Evolutionary conservation across 2,797 vertebrate genomes (phyloP).

Genomic region (Sandelia bainsii): DNA sequence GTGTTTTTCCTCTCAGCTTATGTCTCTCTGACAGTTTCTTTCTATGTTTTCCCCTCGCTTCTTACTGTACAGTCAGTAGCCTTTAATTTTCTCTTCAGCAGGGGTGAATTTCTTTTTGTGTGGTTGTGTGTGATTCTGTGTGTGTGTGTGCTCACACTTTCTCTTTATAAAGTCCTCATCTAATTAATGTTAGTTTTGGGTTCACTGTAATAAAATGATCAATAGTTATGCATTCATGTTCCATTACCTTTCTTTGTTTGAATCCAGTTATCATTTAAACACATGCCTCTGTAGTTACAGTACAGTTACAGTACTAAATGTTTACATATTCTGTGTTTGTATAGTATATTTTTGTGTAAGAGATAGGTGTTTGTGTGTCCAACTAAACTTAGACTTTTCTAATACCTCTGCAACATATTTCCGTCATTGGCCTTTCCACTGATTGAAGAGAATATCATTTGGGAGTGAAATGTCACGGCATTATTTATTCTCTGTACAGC

Average conservation of each 20-base stretch:
- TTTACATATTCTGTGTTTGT: not conserved
- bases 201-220: slow-evolving; percentile 7
- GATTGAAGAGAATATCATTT: slow-evolving; percentile 34
- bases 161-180: not conserved
- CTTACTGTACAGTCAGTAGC: slow-evolving; percentile 24
- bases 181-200: not conserved
- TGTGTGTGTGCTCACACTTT: not conserved
- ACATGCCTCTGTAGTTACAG: not conserved
- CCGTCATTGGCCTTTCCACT: slow-evolving; percentile 16
- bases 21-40: slow-evolving; percentile 50
- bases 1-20: slow-evolving; percentile 52
- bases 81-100: slow-evolving; percentile 38
- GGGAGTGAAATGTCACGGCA: slow-evolving; percentile 29
- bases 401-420: not conserved
- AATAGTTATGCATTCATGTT: not conserved
- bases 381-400: slow-evolving; percentile 1
- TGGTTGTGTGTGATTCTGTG: not conserved
- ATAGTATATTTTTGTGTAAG: not conserved
- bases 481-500: slow-evolving; percentile 36
- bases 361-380: not conserved
- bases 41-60: slow-evolving; percentile 43
- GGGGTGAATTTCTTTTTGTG: slow-evolving; percentile 9
- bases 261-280: not conserved
- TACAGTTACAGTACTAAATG: no score
- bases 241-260: not conserved